Base-by-base conservation (phyloP, 2,113 vertebrate genomes). In the Neofelis nebulosa region DNA sequence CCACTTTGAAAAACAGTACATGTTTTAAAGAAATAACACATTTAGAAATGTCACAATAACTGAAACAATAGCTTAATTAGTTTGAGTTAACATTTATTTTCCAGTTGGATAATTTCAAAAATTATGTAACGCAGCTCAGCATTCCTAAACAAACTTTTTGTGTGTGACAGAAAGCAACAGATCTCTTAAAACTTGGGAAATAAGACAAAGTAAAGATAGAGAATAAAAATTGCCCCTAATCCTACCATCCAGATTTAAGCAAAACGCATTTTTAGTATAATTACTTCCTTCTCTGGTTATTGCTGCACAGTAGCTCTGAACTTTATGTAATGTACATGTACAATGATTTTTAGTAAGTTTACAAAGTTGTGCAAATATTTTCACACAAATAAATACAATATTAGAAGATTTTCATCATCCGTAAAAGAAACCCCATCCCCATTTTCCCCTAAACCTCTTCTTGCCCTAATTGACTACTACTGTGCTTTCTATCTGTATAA, bases 21-120 rank as follows among this genome's bases (percentile, higher is more conserved):
- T 57, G 48, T 95, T 90, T 95, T 74, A 97, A 85, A 92, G 90
- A 93, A 80, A 55, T 93, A 48, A 41, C 45, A 33, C 85, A 66
- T 95, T 97, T 93, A 93, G 96, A 95, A 93, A 55, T 93, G 79
- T 63, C 65, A 55, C 36, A 73, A 4, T 80, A 78, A 93, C 57
- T 21, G 52, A 65, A 65, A 63, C 14, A 29, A 52, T 52, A 78
- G 11, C 45, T 79, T 83, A 18, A 73, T 95, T 89, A 69, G 89
- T 95, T 61, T 84, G 63, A 89, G 27, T 73, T 85, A 89, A 91
- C 79, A 80, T 89, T 71, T 82, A 74, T 73, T 78, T 52, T 89
- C 57, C n/a, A 73, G 50, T 74, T 93, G 61, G 52, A 69, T 97
- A 71, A 61, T 87, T 89, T 82, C 29, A 2, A 79, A 92, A 97